Evolutionary conservation across 2,113 vertebrate species (phyloP).

Genomic region (Rhagologus leucostigma): DNA sequence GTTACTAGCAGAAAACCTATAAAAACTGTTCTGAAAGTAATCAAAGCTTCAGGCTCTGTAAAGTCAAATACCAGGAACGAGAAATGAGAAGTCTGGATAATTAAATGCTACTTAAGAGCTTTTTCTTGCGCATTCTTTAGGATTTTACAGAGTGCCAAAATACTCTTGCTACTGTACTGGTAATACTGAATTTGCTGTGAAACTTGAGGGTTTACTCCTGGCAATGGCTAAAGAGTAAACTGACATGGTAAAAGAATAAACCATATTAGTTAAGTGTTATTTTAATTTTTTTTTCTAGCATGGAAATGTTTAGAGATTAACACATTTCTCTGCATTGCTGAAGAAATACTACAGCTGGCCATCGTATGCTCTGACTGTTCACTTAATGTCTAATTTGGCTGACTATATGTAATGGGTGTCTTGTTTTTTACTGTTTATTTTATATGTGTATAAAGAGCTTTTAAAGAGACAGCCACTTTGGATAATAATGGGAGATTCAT

Average conservation of each 20-base stretch:
- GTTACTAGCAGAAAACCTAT: conserved; percentile 1
- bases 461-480: neutral
- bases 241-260: neutral
- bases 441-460: neutral
- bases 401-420: neutral
- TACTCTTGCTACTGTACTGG: neutral
- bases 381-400: neutral
- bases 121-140: neutral
- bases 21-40: conserved; percentile 5
- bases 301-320: neutral
- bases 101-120: neutral
- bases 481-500: neutral
- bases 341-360: neutral
- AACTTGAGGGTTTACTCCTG: conserved; percentile 3
- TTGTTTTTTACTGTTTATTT: neutral
- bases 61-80: neutral
- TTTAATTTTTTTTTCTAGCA: neutral
- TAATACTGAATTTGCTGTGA: conserved; percentile 21
- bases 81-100: neutral
- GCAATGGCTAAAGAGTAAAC: neutral
- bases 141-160: conserved; percentile 13
- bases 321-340: neutral
- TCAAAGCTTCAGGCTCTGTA: conserved; percentile 7
- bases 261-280: neutral
- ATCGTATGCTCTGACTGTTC: neutral